Conservation (phyloP, 2,888 invertebrate genomes). For the Eupithecia pulchellata region DNA sequence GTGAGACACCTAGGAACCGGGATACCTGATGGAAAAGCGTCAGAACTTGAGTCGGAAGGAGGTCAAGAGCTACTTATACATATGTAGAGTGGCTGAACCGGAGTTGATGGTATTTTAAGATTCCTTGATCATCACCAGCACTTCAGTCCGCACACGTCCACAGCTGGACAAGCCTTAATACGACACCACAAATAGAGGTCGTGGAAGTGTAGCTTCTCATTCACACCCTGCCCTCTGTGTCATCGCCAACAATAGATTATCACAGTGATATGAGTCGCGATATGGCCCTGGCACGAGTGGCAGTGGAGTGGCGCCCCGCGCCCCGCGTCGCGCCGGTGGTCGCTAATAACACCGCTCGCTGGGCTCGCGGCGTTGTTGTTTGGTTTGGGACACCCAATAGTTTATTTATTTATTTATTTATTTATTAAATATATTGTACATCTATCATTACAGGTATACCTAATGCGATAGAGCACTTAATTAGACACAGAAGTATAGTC, state of each 20-base stretch:
- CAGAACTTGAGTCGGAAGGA: neutral
- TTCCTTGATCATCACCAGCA: too few species aligned
- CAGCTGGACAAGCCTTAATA: too few species aligned
- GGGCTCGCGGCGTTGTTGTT: neutral
- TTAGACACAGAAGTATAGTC: too few species aligned
- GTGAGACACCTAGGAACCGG: neutral
- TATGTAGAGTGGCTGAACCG: neutral
- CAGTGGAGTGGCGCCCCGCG: too few species aligned
- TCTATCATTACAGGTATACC: too few species aligned
- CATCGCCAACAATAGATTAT: neutral
- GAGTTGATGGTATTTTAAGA: neutral
- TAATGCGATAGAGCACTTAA: too few species aligned
- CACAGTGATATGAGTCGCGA: neutral
- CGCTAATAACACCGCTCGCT: conserved; percentile 1
- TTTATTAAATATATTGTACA: too few species aligned
- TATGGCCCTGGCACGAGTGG: neutral
- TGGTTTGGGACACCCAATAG: neutral
- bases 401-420: neutral
- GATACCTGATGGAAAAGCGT: too few species aligned
- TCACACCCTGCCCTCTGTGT: neutral
- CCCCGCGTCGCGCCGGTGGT: too few species aligned
- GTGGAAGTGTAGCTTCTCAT: neutral
- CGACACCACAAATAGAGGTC: too few species aligned
- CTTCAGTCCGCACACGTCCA: too few species aligned
- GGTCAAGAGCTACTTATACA: neutral